A percentile compares a stretch with the other conserved stretches of the same genome.
Conservation (phyloP, 64 coral and sea anemone species). For the Pachyseris speciosa region DNA sequence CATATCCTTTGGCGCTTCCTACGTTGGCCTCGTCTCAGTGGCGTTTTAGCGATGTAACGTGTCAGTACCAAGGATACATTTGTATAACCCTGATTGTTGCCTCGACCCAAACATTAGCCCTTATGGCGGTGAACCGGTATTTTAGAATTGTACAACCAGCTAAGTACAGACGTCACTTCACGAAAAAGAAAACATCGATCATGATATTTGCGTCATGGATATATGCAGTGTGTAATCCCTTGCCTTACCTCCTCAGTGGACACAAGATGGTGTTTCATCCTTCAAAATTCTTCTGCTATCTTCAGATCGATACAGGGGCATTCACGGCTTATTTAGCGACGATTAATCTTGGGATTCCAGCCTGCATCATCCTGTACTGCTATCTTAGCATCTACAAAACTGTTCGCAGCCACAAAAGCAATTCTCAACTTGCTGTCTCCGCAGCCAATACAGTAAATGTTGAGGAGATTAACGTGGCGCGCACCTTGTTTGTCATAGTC, state of each 20-base stretch:
- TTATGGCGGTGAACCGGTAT: slow-evolving; percentile 76
- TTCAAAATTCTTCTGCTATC: too few relatives aligned
- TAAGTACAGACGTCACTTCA: slow-evolving; percentile 62
- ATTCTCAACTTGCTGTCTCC: not conserved
- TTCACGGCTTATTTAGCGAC: slow-evolving; percentile 26
- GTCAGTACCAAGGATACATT: slow-evolving; percentile 65
- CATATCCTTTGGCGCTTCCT: slow-evolving; percentile 3
- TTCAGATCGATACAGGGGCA: slow-evolving; percentile 19
- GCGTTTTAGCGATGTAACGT: slow-evolving; percentile 49
- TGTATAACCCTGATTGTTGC: slow-evolving; percentile 34
- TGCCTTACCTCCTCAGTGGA: slow-evolving; percentile 50
- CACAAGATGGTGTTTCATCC: slow-evolving; percentile 66
- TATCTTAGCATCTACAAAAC: slow-evolving; percentile 50
- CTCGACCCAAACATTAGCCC: slow-evolving; percentile 61
- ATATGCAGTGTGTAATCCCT: not conserved
- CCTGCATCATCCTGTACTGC: slow-evolving; percentile 52
- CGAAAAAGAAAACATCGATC: not conserved
- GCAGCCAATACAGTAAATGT: not conserved
- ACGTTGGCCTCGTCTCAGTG: slow-evolving; percentile 21
- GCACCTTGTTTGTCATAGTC: slow-evolving; percentile 68
- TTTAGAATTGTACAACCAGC: slow-evolving; percentile 50
- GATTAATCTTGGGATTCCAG: slow-evolving; percentile 25
- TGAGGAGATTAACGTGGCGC: slow-evolving; percentile 75
- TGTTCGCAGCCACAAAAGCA: too few relatives aligned
- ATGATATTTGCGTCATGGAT: slow-evolving; percentile 57